These are phyloP conservation scores for Papilio xuthus DNA, from an alignment of 1,140 invertebrate species.

Conservation along the genomic window DNA sequence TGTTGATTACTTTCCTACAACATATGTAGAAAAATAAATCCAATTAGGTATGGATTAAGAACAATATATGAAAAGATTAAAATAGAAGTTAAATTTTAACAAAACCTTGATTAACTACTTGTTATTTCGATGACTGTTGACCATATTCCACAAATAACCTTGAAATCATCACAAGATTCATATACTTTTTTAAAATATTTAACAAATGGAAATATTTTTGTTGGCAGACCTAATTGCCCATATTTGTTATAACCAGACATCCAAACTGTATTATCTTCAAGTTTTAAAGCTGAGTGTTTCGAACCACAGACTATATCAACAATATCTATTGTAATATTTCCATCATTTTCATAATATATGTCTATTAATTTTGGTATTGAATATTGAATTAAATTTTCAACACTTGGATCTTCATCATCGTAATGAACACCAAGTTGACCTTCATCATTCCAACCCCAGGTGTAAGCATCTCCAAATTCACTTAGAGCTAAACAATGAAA, in stretches of 20 bases:
- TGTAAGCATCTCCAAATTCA: slow-evolving; percentile 89
- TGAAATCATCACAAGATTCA: slow-evolving; percentile 27
- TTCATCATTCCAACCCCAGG: slow-evolving; percentile 95
- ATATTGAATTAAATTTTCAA: slow-evolving; percentile 51
- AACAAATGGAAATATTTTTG: slow-evolving; percentile 47
- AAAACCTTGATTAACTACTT: background rate
- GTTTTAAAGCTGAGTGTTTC: slow-evolving; percentile 84
- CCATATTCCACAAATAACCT: slow-evolving; percentile 30
- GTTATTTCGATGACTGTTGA: background rate
- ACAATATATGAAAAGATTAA: no score
- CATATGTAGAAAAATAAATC: no score
- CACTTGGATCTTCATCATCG: slow-evolving; percentile 51
- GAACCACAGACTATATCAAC: slow-evolving; percentile 85
- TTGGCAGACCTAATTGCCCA: slow-evolving; percentile 84
- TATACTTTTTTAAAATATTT: slow-evolving; percentile 59
- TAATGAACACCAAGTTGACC: slow-evolving; percentile 88
- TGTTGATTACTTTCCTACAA: no score
- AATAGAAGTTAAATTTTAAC: background rate
- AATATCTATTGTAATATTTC: slow-evolving; percentile 75
- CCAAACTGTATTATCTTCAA: slow-evolving; percentile 85
- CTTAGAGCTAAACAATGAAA: slow-evolving; percentile 93
- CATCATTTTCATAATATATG: slow-evolving; percentile 78
- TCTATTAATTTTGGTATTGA: slow-evolving; percentile 82
- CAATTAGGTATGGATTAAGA: no score
- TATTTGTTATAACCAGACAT: slow-evolving; percentile 89